These are phyloP conservation scores for Nixonia krombeini DNA, from an alignment of 1,140 invertebrate genomes.

Conservation along the genomic window DNA sequence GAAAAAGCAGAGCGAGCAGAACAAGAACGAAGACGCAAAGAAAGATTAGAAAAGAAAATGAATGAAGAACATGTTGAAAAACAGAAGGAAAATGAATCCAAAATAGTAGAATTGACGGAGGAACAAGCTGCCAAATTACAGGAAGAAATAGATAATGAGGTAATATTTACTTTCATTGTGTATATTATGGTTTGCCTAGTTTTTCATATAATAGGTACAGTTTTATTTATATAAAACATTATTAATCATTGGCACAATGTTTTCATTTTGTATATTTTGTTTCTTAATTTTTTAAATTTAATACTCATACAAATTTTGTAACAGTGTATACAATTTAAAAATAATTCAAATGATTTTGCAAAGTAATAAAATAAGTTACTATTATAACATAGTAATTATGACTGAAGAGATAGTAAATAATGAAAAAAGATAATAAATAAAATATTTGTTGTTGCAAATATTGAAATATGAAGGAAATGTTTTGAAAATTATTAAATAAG, in stretches of 20 bases:
- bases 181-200: neutral
- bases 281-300: conserved; percentile 2
- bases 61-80: conserved; percentile 74
- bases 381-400: too few species aligned
- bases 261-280: too few species aligned
- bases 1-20: conserved; percentile 77
- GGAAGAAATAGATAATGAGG: conserved; percentile 80
- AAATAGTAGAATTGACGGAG: conserved; percentile 92
- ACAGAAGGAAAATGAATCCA: conserved; percentile 62
- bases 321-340: too few species aligned
- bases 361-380: too few species aligned
- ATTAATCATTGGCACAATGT: too few species aligned
- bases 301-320: too few species aligned
- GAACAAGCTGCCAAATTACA: conserved; percentile 91
- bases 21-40: conserved; percentile 76
- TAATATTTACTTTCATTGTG: conserved; percentile 44
- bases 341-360: too few species aligned
- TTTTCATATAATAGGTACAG: neutral
- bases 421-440: too few species aligned
- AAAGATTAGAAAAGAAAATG: conserved; percentile 76
- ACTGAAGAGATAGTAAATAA: too few species aligned
- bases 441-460: too few species aligned
- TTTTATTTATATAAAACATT: neutral
- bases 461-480: too few species aligned
- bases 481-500: too few species aligned